Evolutionary conservation across 2,113 vertebrate genomes (phyloP), one percentile per base, ranked within the genome.

Genomic region (Petrocephalus microphthalmus): DNA sequence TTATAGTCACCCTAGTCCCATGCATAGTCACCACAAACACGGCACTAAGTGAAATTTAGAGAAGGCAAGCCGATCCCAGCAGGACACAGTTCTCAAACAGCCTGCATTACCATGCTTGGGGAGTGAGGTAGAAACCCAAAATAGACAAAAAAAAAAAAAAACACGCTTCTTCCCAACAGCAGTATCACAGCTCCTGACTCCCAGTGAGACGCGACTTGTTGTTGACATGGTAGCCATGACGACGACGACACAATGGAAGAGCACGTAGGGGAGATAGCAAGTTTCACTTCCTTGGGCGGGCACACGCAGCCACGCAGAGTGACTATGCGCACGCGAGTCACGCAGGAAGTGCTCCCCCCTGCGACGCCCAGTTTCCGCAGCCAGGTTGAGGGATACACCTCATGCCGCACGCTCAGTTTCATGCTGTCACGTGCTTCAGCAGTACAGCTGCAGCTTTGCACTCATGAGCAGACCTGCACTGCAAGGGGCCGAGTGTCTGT

Each of bases 71-170:
- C 7, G 45, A 4, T 84, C 19, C 19, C 1, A 17, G 20, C 22
- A 84, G 7, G 20, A 84, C 2, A 1, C 11, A 45, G 13, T n/a
- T 49, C 78, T 60, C 87, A 84, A 78, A 84, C 85, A 85, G 33
- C 49, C 87, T 90, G 56, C 81, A 10, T 89, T 88, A 87, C 56
- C 91, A 88, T 89, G 87, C 93, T 92, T 85, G 67, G 87, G 88
- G 52, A 90, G 91, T 93, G 94, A 95, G 78, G 88, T 89, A 92
- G 67, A 25, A 52, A 87, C 90, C 93, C 89, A 92, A 93, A 96
- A 95, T 94, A 95, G 94, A 92, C 89, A 90, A 42, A 42, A 42
- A 42, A 42, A 42, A 42, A 42, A 42, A 42, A 42, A 88, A 19
- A 5, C 60, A 64, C 0, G 57, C 86, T 3, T 47, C 29, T 15